phyloP scores from a whole-genome alignment of 2,888 invertebrate genomes.

The Caradrina kadenii region DNA sequence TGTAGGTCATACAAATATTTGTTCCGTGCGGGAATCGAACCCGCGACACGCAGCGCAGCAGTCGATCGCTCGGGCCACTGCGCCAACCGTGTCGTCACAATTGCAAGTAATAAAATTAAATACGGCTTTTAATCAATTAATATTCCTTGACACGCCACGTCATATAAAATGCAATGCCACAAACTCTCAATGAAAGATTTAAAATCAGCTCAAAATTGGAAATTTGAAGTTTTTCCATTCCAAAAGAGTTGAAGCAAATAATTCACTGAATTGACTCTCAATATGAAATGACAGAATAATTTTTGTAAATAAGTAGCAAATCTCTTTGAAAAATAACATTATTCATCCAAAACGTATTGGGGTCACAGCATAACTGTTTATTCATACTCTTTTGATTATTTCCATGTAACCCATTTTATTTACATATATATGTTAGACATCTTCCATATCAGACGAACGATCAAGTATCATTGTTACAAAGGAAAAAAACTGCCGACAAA shows the following conservation, averaged over 20 bases:
- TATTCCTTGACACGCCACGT: not conserved
- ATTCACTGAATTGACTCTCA: slow-evolving; percentile 20
- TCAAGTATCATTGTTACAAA: not conserved
- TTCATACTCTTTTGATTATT: slow-evolving; percentile 8
- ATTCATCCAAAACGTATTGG: not conserved
- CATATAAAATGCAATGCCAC: slow-evolving; percentile 13
- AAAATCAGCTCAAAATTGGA: slow-evolving; percentile 30
- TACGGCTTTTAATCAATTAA: not conserved
- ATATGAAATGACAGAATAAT: not conserved
- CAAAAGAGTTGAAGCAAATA: slow-evolving; percentile 23
- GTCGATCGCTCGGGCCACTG: too few species aligned
- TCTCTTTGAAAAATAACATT: slow-evolving; percentile 1
- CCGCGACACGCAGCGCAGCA: too few species aligned
- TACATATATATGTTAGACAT: slow-evolving; percentile 15
- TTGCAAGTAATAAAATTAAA: slow-evolving; percentile 4
- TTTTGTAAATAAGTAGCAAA: too few species aligned
- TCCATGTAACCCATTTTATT: slow-evolving; percentile 8
- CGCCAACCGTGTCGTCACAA: too few species aligned
- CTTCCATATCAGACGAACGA: slow-evolving; percentile 3
- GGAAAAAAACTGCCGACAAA: not conserved
- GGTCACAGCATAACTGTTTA: not conserved
- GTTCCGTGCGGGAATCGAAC: too few species aligned
- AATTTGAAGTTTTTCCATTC: slow-evolving; percentile 14
- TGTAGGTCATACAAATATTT: too few species aligned
- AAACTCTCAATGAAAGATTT: slow-evolving; percentile 33